Base-by-base conservation (phyloP, 2,888 invertebrate genomes). In the Pachymerium ferrugineum region DNA sequence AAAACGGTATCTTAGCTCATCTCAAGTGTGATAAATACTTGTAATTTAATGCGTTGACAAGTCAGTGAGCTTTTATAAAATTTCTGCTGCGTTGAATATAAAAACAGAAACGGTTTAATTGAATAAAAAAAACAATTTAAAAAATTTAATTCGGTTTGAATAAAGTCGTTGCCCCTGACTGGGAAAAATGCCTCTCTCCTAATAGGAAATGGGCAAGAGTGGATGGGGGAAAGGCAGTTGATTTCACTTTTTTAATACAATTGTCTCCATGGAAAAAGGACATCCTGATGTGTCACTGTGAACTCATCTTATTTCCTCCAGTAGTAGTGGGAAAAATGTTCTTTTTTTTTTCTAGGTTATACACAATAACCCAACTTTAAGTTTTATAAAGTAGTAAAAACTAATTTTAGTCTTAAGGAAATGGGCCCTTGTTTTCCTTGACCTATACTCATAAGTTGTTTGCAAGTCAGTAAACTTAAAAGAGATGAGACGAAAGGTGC, bases 261-360 rank as follows among this genome's bases (percentile, higher is more conserved):
- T 47, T 47, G 47, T 47, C 47, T 47, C 47, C 47, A 47, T 47
- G 47, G 47, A 47, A 47, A 47, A 19, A 47, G 47, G 47, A 47
- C 47, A 47, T 47, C 47, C 47, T 47, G 47, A 47, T 47, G 47
- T 47, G 47, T 47, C 47, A 47, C 10, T 8, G 19, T 47, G 19
- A 47, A 47, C 47, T 47, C 47, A 47, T 47, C 47, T 47, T 22
- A 12, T 19, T 47, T 47, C 47, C 47, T 16, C 19, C 19, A n/a
- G 38, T 16, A 38, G 38, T 38, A n/a, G 47, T 47, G 47, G 47
- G 47, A 47, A 47, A 47, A 47, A 4, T 5, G n/a, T n/a, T n/a
- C n/a, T n/a, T n/a, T n/a, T n/a, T n/a, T n/a, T n/a, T n/a, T n/a
- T n/a, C n/a, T n/a, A n/a, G n/a, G n/a, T n/a, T n/a, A n/a, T n/a